phyloP scores from a whole-genome alignment of 2,888 invertebrate genomes.

The Orthosia gothica region DNA sequence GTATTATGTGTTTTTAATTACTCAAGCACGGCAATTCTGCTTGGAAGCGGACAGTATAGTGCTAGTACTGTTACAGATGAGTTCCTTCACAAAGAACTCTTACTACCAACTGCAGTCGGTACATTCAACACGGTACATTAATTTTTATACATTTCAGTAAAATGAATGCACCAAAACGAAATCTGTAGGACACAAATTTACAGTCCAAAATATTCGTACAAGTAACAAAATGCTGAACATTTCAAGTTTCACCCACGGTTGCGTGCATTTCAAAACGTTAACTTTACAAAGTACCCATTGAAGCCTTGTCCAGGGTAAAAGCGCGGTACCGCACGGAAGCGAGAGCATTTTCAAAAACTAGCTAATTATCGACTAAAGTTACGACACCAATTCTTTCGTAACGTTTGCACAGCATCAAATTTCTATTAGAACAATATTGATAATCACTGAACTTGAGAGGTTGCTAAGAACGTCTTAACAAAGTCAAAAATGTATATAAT shows the following conservation, averaged over 20 bases:
- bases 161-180: constrained; percentile 18
- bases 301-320: background rate
- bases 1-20: background rate
- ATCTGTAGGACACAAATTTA: constrained; percentile 20
- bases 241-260: constrained; percentile 34
- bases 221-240: constrained; percentile 46
- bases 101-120: background rate
- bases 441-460: too few relatives aligned
- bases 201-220: constrained; percentile 35
- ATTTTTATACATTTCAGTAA: constrained; percentile 12
- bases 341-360: too few relatives aligned
- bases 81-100: background rate
- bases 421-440: too few relatives aligned
- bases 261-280: constrained; percentile 42
- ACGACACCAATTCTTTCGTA: too few relatives aligned
- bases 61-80: background rate
- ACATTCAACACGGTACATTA: constrained; percentile 17
- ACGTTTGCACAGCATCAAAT: too few relatives aligned
- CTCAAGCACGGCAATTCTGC: background rate
- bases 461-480: too few relatives aligned
- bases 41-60: background rate
- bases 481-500: too few relatives aligned
- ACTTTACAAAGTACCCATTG: constrained; percentile 56
- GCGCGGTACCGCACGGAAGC: too few relatives aligned
- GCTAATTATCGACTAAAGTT: too few relatives aligned